Conservation (phyloP, 2,113 vertebrate species). For the Dipodomys merriami region DNA sequence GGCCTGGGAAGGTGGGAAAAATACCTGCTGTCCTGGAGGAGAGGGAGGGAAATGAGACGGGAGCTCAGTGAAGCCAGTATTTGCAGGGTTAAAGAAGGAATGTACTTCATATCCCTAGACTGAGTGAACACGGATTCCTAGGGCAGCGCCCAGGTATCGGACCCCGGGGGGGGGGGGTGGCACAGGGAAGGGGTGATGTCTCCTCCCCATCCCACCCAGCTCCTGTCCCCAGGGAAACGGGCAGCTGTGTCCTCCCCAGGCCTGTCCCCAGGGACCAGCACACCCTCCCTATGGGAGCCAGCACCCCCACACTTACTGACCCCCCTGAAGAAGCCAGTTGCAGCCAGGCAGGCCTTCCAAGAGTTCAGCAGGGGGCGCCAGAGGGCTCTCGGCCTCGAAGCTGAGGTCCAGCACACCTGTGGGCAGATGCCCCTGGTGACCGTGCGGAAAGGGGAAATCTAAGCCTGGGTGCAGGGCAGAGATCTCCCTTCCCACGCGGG, state of each 20-base stretch:
- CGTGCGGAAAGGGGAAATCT: too few species aligned
- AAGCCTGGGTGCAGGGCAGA: too few species aligned
- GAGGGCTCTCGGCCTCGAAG: slow-evolving; percentile 83
- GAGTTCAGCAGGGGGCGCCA: slow-evolving; percentile 84
- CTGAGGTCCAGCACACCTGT: slow-evolving; percentile 81
- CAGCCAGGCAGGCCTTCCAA: slow-evolving; percentile 79
- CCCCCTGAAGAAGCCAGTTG: slow-evolving; percentile 69
- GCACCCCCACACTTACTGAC: slow-evolving; percentile 54
- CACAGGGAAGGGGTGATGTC: too few species aligned
- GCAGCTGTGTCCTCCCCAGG: background rate
- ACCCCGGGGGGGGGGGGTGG: too few species aligned
- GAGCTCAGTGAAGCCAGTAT: background rate
- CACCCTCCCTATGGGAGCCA: background rate
- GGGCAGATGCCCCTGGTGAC: background rate
- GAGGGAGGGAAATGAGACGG: background rate
- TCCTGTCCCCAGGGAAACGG: background rate
- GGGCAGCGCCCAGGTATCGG: background rate
- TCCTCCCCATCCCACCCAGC: background rate
- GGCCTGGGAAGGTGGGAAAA: background rate
- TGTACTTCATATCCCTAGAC: background rate
- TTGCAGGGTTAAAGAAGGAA: background rate
- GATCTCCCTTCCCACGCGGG: too few species aligned
- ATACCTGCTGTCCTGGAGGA: slow-evolving; percentile 38
- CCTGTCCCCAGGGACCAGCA: too few species aligned
- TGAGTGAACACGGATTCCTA: background rate